Percentiles rank a stretch among this genome's conserved stretches.
phyloP scores from a whole-genome alignment of 1,140 invertebrate species.

The Carcinoscorpius rotundicauda region DNA sequence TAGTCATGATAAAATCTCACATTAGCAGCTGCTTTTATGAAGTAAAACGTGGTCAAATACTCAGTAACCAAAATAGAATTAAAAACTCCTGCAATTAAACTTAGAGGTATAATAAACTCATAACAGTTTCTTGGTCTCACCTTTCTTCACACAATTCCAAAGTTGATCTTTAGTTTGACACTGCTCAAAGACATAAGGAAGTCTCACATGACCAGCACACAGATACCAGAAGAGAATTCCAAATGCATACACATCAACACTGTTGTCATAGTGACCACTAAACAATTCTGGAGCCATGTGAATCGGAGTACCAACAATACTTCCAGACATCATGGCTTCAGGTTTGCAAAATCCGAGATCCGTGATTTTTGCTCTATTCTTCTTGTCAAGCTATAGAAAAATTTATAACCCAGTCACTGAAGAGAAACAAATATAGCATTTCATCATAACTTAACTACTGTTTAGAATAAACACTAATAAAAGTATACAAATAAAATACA shows the following conservation, averaged over 20 bases:
- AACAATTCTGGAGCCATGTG: slow-evolving; percentile 87
- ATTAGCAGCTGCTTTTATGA: no score
- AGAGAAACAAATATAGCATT: neutral
- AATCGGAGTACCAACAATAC: slow-evolving; percentile 73
- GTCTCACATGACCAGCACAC: slow-evolving; percentile 63
- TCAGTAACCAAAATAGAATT: no score
- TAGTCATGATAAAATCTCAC: no score
- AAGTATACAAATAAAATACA: no score
- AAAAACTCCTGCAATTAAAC: no score
- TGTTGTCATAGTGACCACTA: slow-evolving; percentile 64
- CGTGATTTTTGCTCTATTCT: slow-evolving; percentile 65
- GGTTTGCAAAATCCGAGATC: slow-evolving; percentile 86
- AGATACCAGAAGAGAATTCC: slow-evolving; percentile 86
- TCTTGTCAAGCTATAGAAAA: slow-evolving; percentile 46
- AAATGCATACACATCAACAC: slow-evolving; percentile 85
- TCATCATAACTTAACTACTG: neutral
- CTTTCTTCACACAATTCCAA: slow-evolving; percentile 71
- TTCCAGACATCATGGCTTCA: slow-evolving; percentile 78
- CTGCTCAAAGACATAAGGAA: slow-evolving; percentile 69
- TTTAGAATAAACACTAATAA: no score
- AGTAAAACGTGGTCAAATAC: no score
- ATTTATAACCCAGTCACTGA: neutral
- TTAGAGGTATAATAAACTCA: no score
- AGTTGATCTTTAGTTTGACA: slow-evolving; percentile 79
- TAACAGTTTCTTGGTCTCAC: slow-evolving; percentile 34